Conservation (phyloP, 2,797 vertebrate genomes). For the Kryptopterus vitreolus region DNA sequence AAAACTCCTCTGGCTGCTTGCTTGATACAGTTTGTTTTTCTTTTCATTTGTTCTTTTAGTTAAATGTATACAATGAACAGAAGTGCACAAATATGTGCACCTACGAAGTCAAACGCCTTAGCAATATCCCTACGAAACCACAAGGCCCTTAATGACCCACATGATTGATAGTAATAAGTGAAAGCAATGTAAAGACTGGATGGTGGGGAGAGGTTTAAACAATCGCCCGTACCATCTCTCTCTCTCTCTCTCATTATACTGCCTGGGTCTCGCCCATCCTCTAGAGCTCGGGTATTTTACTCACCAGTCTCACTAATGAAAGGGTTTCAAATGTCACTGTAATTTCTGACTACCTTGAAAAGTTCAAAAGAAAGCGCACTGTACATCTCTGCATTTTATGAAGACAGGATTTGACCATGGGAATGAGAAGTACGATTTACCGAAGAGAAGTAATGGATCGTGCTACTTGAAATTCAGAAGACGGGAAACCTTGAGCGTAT, state of each 20-base stretch:
- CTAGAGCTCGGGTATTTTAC: slow-evolving; percentile 40
- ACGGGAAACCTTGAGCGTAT: neutral
- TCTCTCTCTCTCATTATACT: slow-evolving; percentile 24
- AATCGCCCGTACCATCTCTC: slow-evolving; percentile 36
- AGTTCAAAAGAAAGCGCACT: slow-evolving; percentile 58
- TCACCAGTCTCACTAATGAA: slow-evolving; percentile 58
- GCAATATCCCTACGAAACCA: slow-evolving; percentile 19
- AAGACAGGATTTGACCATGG: slow-evolving; percentile 29
- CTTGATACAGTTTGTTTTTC: neutral
- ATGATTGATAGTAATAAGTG: slow-evolving; percentile 55
- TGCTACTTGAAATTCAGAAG: neutral
- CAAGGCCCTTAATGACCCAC: slow-evolving; percentile 40
- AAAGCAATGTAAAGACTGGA: slow-evolving; percentile 40
- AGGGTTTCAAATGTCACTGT: slow-evolving; percentile 63
- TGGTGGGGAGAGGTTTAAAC: slow-evolving; percentile 42
- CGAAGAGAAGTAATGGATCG: neutral
- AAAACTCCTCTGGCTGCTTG: neutral
- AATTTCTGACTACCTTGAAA: slow-evolving; percentile 59
- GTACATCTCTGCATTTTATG: slow-evolving; percentile 52
- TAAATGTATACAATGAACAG: neutral
- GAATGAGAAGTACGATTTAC: slow-evolving; percentile 21
- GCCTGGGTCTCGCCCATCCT: slow-evolving; percentile 13
- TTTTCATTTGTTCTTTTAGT: neutral
- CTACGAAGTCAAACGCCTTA: neutral
- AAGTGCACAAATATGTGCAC: neutral